A percentile compares a stretch with the other conserved stretches of the same genome.
These are phyloP conservation scores for Oophaga pumilio DNA, from an alignment of 2,113 vertebrate species.

Conservation along the genomic window DNA sequence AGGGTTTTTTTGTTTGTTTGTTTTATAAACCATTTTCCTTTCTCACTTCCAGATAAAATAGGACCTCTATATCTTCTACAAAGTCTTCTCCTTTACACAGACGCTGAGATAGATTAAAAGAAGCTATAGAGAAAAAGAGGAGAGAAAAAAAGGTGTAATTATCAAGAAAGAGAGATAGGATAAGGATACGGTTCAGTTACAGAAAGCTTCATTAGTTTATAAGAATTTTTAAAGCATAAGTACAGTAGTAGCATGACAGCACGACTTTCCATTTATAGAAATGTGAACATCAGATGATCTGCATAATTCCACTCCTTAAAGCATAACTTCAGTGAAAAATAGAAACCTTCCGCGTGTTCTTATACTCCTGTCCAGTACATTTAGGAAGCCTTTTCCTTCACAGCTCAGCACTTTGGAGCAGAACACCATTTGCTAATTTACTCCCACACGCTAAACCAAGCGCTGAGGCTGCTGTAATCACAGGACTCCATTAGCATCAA, in stretches of 20 bases:
- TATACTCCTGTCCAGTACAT: background rate
- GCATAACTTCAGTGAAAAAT: background rate
- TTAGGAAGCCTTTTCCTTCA: background rate
- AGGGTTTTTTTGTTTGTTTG: too few species aligned
- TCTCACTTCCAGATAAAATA: conserved; percentile 68
- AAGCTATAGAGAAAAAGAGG: conserved; percentile 82
- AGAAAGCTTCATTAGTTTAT: background rate
- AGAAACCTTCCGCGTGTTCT: background rate
- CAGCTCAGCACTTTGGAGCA: background rate
- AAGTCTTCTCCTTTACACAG: conserved; percentile 91
- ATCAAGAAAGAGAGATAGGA: conserved; percentile 73
- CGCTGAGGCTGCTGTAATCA: background rate
- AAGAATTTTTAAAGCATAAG: background rate
- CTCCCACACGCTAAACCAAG: too few species aligned
- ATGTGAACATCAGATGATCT: background rate
- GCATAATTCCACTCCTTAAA: background rate
- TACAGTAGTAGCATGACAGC: background rate
- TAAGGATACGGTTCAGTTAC: background rate
- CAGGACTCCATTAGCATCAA: background rate
- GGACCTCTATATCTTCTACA: conserved; percentile 85
- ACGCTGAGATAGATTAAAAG: conserved; percentile 95
- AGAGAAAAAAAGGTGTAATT: conserved; percentile 58
- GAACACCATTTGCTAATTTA: background rate
- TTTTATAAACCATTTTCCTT: conserved; percentile 62
- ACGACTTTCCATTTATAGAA: background rate